Conservation (phyloP, 2,888 invertebrate genomes). For the Malthinus flaveolus region DNA sequence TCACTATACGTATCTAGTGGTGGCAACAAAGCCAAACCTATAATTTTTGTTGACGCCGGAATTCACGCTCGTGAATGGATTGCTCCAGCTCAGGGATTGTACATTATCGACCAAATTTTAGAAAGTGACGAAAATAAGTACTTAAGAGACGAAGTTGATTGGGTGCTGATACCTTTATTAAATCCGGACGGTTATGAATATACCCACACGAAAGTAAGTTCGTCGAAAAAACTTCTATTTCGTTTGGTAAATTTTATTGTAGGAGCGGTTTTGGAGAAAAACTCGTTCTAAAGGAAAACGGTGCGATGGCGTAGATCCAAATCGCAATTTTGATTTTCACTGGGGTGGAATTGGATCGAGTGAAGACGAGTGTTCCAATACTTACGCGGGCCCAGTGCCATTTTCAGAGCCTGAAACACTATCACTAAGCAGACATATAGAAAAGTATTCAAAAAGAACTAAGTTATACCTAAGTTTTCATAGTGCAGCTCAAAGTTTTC, state of each 20-base stretch:
- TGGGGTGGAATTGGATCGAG: conserved; percentile 61
- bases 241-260: background rate
- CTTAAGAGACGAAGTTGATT: conserved; percentile 64
- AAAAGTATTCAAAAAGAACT: conserved; percentile 55
- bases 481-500: conserved; percentile 69
- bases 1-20: too few relatives aligned
- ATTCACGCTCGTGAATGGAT: conserved; percentile 75
- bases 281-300: conserved; percentile 59
- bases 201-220: conserved; percentile 54
- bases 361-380: conserved; percentile 48
- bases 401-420: conserved; percentile 62
- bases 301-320: conserved; percentile 74
- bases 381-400: conserved; percentile 50
- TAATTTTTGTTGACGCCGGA: conserved; percentile 64
- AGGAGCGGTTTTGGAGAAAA: conserved; percentile 71
- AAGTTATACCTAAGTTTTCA: conserved; percentile 74
- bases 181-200: conserved; percentile 77
- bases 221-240: background rate
- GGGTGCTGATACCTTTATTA: conserved; percentile 66
- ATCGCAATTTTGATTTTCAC: conserved; percentile 72
- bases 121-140: conserved; percentile 60
- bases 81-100: conserved; percentile 66
- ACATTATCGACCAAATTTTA: conserved; percentile 66
- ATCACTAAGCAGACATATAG: conserved; percentile 61
- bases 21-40: conserved; percentile 52